phyloP scores from a whole-genome alignment of 2,888 invertebrate genomes.

The Andrena fulva region DNA sequence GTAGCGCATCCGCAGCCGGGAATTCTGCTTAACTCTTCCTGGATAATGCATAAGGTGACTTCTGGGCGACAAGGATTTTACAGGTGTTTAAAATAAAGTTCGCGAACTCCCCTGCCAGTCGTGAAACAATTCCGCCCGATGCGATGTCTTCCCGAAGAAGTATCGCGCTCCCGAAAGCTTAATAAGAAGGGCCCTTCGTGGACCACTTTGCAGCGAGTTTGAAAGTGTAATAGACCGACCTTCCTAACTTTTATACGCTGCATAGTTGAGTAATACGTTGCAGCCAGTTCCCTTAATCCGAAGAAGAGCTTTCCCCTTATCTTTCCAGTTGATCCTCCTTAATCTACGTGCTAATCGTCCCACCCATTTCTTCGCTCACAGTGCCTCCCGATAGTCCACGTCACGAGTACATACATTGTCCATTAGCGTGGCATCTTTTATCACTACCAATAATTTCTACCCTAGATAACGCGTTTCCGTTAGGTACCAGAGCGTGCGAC shows the following conservation, averaged over 20 bases:
- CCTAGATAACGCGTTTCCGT: conserved; percentile 56
- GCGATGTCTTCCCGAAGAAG: background rate
- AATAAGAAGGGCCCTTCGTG: background rate
- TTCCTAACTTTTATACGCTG: conserved; percentile 16
- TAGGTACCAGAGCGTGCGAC: conserved; percentile 44
- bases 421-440: background rate
- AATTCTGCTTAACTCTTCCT: background rate
- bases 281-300: background rate
- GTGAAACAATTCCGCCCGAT: background rate
- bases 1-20: too few relatives aligned
- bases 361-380: background rate
- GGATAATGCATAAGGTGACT: background rate
- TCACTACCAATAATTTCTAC: conserved; percentile 43
- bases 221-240: conserved; percentile 4
- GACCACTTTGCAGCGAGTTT: background rate
- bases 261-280: background rate
- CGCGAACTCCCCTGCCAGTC: background rate
- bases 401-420: background rate
- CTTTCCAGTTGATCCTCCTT: background rate
- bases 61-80: background rate
- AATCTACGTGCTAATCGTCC: background rate
- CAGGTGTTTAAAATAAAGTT: conserved; percentile 16
- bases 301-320: background rate
- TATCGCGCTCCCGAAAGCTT: conserved; percentile 11
- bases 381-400: background rate